Percentiles rank a stretch among this genome's conserved stretches.
These are phyloP conservation scores for Montipora foliosa DNA, from an alignment of 64 coral and sea anemone genomes.

Conservation along the genomic window DNA sequence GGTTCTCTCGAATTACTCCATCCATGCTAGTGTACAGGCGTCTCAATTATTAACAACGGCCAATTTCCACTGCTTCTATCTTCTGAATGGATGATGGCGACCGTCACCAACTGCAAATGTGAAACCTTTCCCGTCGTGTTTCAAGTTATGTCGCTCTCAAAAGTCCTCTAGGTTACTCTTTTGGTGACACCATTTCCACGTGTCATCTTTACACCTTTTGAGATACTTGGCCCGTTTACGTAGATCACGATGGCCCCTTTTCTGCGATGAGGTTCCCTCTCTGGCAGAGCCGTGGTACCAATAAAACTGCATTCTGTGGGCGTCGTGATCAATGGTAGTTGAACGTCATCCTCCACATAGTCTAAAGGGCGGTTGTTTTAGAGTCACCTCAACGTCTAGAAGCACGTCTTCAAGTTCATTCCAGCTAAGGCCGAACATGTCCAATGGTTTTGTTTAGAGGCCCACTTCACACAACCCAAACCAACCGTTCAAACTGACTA, in stretches of 20 bases:
- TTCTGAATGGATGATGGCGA: neutral
- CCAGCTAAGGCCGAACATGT: no score
- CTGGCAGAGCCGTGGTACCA: slow-evolving; percentile 20
- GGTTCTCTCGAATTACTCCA: slow-evolving; percentile 2
- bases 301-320: slow-evolving; percentile 31
- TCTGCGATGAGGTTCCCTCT: slow-evolving; percentile 19
- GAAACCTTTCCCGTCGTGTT: no score
- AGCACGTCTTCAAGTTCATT: slow-evolving; percentile 27
- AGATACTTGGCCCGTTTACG: no score
- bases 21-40: no score
- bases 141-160: no score
- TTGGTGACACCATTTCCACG: no score
- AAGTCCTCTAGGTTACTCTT: no score
- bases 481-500: no score
- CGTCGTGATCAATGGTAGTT: slow-evolving; percentile 43
- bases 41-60: no score
- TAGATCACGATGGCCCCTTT: slow-evolving; percentile 19
- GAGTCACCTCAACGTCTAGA: slow-evolving; percentile 32
- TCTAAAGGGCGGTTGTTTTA: slow-evolving; percentile 50
- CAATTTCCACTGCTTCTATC: neutral
- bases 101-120: neutral
- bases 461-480: no score
- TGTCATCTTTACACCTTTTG: no score
- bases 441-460: no score
- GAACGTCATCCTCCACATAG: slow-evolving; percentile 49